Base-by-base conservation (phyloP, 2,888 invertebrate genomes). In the Drosophila kuntzei region DNA sequence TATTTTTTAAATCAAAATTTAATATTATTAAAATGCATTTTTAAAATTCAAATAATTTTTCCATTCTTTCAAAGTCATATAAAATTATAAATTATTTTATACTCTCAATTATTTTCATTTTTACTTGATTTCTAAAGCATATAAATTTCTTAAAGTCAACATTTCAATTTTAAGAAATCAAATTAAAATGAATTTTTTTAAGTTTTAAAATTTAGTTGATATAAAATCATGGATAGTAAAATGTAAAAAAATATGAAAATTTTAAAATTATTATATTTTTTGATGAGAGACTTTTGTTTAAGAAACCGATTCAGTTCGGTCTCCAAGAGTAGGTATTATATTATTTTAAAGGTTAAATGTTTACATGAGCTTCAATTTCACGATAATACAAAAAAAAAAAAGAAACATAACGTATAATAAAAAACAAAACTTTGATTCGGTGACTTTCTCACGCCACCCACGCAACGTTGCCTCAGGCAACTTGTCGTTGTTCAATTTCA, bases 381-480 rank as follows among this genome's bases (percentile, higher is more conserved):
- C n/a, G 22, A 4, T 14, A 5, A 49, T 12, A 25, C 7, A 14
- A 14, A 36, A 14, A 36, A 36, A 2, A 36, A 22, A 14, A n/a
- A 43, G n/a, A n/a, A n/a, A n/a, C n/a, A n/a, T n/a, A n/a, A n/a
- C n/a, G n/a, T n/a, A n/a, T n/a, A 43, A n/a, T 4, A 22, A 22
- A 3, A 29, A 34, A 7, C n/a, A 7, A 34, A n/a, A 47, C 14
- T 50, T 2, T 4, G 49, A 46, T 72, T 49, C 9, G 12, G 34
- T 1, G 60, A 53, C 79, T 82, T 82, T 83, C 87, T 84, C 82
- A 87, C 79, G 85, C 82, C 79, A 50, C 75, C 81, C 81, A 78
- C 76, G 53, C 37, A 64, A 49, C n/a, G 11, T 51, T 51, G 50
- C 54, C 53, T 6, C 53, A 25, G 65, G 47, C 63, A 18, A 51